Conservation (phyloP, 2,888 invertebrate species). For the Scaptomyza caliginosa region DNA sequence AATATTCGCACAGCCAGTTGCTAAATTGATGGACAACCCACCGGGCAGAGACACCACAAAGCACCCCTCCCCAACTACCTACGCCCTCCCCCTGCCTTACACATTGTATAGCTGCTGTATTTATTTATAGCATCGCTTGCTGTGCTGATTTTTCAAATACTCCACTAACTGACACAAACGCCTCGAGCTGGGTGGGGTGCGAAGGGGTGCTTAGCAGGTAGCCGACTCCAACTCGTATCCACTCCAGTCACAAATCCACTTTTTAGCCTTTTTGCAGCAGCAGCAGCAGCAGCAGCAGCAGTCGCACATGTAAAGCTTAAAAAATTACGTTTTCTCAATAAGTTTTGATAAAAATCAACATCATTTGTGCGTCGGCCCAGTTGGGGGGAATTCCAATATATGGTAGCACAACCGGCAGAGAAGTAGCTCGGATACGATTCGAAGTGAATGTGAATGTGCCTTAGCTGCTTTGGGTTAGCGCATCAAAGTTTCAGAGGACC, state of each 20-base stretch:
- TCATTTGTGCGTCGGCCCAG: constrained; percentile 74
- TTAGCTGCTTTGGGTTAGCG: constrained; percentile 23
- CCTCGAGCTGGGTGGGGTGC: constrained; percentile 13
- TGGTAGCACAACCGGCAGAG: constrained; percentile 54
- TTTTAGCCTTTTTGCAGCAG: constrained; percentile 6
- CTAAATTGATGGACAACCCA: constrained; percentile 76
- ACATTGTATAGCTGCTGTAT: constrained; percentile 56
- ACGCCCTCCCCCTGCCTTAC: constrained; percentile 1
- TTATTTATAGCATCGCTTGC: constrained; percentile 67
- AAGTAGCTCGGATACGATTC: constrained; percentile 26
- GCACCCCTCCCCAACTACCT: not conserved
- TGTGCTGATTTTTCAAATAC: constrained; percentile 76
- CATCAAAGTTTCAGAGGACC: constrained; percentile 38
- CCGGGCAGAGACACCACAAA: constrained; percentile 47
- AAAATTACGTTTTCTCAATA: constrained; percentile 80
- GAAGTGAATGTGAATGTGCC: constrained; percentile 28
- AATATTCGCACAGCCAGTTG: constrained; percentile 72
- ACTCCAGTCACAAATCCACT: constrained; percentile 11
- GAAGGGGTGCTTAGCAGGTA: not conserved
- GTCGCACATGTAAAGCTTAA: constrained; percentile 69
- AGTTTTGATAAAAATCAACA: constrained; percentile 81
- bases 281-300: constrained; percentile 18
- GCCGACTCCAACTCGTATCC: not conserved
- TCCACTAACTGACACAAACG: constrained; percentile 63
- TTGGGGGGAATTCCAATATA: constrained; percentile 80